A percentile compares a stretch with the other conserved stretches of the same genome.
Conservation (phyloP, 2,888 invertebrate species). For the Criorhina ranunculi region DNA sequence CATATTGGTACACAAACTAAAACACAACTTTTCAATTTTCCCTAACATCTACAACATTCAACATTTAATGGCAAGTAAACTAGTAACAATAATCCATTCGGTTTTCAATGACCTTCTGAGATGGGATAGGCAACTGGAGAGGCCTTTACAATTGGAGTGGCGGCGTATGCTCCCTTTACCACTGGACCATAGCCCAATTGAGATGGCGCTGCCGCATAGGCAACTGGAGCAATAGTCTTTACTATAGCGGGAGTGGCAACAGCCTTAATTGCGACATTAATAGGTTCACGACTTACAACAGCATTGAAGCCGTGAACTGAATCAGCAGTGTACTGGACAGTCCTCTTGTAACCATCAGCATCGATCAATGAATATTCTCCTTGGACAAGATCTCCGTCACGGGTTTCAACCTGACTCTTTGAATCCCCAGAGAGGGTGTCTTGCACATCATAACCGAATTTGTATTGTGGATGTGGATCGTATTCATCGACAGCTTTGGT, state of each 20-base stretch:
- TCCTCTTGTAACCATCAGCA: slow-evolving; percentile 84
- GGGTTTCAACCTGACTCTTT: slow-evolving; percentile 84
- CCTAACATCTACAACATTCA: background rate
- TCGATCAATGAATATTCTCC: slow-evolving; percentile 84
- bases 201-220: slow-evolving; percentile 42
- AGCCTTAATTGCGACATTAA: slow-evolving; percentile 60
- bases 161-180: slow-evolving; percentile 56
- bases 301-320: slow-evolving; percentile 85
- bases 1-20: background rate
- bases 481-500: slow-evolving; percentile 45
- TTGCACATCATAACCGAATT: slow-evolving; percentile 82
- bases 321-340: slow-evolving; percentile 84
- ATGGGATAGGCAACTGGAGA: slow-evolving; percentile 49
- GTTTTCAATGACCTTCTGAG: background rate
- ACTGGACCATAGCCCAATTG: slow-evolving; percentile 38
- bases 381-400: slow-evolving; percentile 84
- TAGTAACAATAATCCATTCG: background rate
- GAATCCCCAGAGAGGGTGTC: slow-evolving; percentile 84
- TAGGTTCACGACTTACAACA: slow-evolving; percentile 83
- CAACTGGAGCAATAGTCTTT: slow-evolving; percentile 47
- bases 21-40: background rate
- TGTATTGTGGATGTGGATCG: slow-evolving; percentile 75
- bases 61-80: slow-evolving; percentile 1
- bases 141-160: slow-evolving; percentile 43
- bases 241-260: slow-evolving; percentile 59